Evolutionary conservation across 2,888 invertebrate species (phyloP), one percentile per base, ranked within the genome.

Genomic region (Smittia sp.): DNA sequence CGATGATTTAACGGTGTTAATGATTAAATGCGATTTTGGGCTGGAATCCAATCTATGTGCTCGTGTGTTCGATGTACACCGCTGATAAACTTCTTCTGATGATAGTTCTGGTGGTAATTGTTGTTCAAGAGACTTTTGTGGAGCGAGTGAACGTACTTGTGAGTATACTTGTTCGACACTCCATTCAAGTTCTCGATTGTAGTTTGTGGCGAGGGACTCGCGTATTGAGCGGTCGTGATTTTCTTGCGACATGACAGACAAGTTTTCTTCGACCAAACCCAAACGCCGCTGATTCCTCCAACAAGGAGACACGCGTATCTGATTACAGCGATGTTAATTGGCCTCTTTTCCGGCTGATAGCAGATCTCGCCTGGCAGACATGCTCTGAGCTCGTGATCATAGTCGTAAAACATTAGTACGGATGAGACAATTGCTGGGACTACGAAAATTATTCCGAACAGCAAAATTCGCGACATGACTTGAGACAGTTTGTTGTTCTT

Each of bases 251-350:
- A 82, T 13, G 82, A 81, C 24, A 82, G 81, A 74, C 82, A 82
- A 1, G 82, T 82, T 66, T 82, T 82, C 25, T 82, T 79, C 1
- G 82, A 81, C 82, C 82, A 82, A 15, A 82, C 82, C 82, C 82
- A 82, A 79, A 82, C 79, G 62, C 82, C 82, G 13, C 82, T 81
- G 0, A 82, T 80, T 54, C 82, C 82, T 27, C 82, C 81, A 27
- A 79, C 77, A 46, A 82, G 77, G 70, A 81, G 80, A 41, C 80
- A 80, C 75, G 81, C 80, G 70, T 82, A 77, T 52, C 80, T 76
- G 70, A 81, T 74, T 67, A 81, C 75, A 1, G 80, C 79, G 1
- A 80, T 79, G 76, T 79, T 78, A 1, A 81, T 77, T 18, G 79
- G 78, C 24, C 78, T 74, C 62, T 79, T 79, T 2, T 79, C 78